Evolutionary conservation across 2,888 invertebrate species (phyloP).

Genomic region (Andricus curvator): DNA sequence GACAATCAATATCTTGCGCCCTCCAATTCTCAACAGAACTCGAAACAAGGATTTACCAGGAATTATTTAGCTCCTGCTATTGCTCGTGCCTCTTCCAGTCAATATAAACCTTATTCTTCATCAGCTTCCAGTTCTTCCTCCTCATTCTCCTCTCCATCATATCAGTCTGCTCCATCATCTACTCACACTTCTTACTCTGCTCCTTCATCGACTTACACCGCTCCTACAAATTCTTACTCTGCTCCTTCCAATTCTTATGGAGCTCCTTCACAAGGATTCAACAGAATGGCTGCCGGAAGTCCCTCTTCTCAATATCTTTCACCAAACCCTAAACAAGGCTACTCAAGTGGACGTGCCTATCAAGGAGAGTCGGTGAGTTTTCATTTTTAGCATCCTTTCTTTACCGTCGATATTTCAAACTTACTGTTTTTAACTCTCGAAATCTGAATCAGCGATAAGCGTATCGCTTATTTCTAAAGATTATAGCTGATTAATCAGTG

Average conservation of each 20-base stretch:
- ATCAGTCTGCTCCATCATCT: neutral
- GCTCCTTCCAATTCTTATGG: neutral
- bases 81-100: neutral
- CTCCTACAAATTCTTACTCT: neutral
- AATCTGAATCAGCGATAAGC: too few species aligned
- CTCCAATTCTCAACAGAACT: neutral
- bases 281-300: constrained; percentile 5
- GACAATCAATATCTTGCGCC: too few species aligned
- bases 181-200: neutral
- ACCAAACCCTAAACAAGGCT: neutral
- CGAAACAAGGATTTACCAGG: neutral
- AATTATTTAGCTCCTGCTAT: neutral
- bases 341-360: constrained; percentile 9
- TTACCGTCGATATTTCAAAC: neutral
- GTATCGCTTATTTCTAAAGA: too few species aligned
- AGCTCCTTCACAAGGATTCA: neutral
- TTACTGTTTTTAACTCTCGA: neutral
- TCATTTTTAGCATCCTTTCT: neutral
- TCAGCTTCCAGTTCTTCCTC: constrained; percentile 5
- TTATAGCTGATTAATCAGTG: too few species aligned
- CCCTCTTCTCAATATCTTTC: neutral
- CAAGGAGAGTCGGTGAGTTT: constrained; percentile 28
- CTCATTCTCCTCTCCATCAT: neutral
- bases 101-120: constrained; percentile 1
- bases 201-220: neutral